Conservation (phyloP, 2,113 vertebrate species). For the Hypomesus transpacificus region DNA sequence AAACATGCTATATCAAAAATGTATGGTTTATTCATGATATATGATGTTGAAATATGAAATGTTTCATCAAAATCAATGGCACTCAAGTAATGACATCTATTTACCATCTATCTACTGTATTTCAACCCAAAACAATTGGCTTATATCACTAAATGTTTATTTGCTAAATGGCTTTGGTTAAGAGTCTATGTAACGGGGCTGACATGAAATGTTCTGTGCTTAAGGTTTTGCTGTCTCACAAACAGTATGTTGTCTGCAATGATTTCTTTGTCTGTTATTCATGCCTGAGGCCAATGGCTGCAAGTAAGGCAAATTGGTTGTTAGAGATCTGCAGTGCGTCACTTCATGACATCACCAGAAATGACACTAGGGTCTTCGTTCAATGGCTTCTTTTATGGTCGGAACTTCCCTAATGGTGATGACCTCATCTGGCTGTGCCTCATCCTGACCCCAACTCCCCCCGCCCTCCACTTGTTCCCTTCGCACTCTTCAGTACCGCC, state of each 20-base stretch:
- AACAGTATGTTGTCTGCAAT: neutral
- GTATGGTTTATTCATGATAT: too few relatives aligned
- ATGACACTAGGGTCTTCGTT: slow-evolving; percentile 49
- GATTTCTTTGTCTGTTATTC: slow-evolving; percentile 16
- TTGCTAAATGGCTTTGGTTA: neutral
- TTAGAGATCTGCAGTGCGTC: slow-evolving; percentile 21
- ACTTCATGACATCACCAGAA: slow-evolving; percentile 52
- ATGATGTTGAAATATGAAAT: too few relatives aligned
- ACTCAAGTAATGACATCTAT: too few relatives aligned
- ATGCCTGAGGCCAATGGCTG: neutral
- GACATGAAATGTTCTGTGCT: neutral
- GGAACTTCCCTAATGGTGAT: slow-evolving; percentile 63
- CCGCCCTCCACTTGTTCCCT: neutral
- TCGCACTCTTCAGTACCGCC: neutral
- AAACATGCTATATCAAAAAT: too few relatives aligned
- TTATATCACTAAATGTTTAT: too few relatives aligned
- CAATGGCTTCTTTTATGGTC: slow-evolving; percentile 66
- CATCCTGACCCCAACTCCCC: slow-evolving; percentile 22
- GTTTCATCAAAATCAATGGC: too few relatives aligned
- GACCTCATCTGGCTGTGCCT: slow-evolving; percentile 65
- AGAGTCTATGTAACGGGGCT: neutral
- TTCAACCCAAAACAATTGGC: too few relatives aligned
- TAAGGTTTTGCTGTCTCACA: neutral
- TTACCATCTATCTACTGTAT: too few relatives aligned
- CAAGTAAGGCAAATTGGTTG: neutral